Conservation (phyloP, 1,140 invertebrate genomes). For the Heliconius himera region DNA sequence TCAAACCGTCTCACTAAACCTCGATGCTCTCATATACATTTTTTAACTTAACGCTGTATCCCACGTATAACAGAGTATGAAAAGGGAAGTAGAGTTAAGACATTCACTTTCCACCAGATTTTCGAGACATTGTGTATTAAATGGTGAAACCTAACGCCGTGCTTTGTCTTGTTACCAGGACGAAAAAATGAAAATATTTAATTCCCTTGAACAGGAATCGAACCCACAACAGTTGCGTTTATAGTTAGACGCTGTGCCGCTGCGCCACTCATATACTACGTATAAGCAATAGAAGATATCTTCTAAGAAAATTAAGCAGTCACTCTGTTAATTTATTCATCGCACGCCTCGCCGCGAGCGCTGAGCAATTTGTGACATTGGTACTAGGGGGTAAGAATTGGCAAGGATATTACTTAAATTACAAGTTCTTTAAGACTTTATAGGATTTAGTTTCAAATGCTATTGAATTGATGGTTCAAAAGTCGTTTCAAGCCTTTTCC, state of each 20-base stretch:
- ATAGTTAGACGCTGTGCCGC: too few species aligned
- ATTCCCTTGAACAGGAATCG: not conserved
- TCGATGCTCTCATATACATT: too few species aligned
- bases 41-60: too few species aligned
- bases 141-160: too few species aligned
- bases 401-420: not conserved
- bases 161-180: too few species aligned
- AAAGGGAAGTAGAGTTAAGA: too few species aligned
- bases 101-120: too few species aligned
- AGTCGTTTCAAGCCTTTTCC: too few species aligned
- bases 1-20: too few species aligned
- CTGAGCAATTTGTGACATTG: not conserved
- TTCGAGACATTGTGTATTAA: too few species aligned
- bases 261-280: not conserved
- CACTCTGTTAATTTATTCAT: constrained; percentile 32
- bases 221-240: not conserved
- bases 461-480: not conserved
- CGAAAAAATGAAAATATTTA: too few species aligned
- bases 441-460: not conserved
- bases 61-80: too few species aligned
- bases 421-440: constrained; percentile 1
- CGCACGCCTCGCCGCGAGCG: constrained; percentile 16
- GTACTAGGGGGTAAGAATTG: not conserved
- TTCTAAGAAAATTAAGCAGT: constrained; percentile 10
- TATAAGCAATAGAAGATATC: not conserved